Evolutionary conservation across 2,797 vertebrate species (phyloP), one percentile per base, ranked within the genome.

Genomic region (Petrocephalus schoutedeni): DNA sequence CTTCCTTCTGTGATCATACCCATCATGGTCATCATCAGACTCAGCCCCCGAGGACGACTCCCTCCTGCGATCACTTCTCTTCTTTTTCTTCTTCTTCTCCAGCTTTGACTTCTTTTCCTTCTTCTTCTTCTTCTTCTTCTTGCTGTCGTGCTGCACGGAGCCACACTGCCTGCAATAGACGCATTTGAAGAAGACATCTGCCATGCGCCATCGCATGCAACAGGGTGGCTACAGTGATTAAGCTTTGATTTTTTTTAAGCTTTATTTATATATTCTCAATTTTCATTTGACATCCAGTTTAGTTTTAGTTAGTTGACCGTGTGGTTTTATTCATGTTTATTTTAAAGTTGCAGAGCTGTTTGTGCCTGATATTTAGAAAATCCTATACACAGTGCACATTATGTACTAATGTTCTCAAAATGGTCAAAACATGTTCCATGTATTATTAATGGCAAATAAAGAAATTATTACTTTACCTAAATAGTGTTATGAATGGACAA

Each of bases 71-170:
- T 92, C 94, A 87, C 95, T 96, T 82, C 96, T 96, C 90, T 95
- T 95, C 45, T 95, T 94, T 9, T 95, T 93, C 88, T 95, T 95
- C 67, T 90, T 90, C 89, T 97, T 97, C 88, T 96, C 97, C 53
- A 97, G 96, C 7, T 97, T 96, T 74, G 97, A 96, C n/a, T 95
- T 96, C 89, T 94, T 97, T 57, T 98, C 97, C 64, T 98, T 96
- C 71, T 97, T 97, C 91, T 95, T 95, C 71, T 97, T 97, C 91
- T 95, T 95, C 88, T 96, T 98, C 93, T 96, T 98, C 91, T 93
- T 91, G 64, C 88, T 90, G 1, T 96, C 96, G 0, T 90, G 91
- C 51, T 97, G 53, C 16, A 4, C 28, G 12, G 21, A 23, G 82
- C 10, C 54, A 6, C 84, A 41, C 28, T 32, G 83, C 8, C 80